A percentile compares a stretch with the other conserved stretches of the same genome.
Evolutionary conservation across 2,113 vertebrate genomes (phyloP).

Genomic region (Cygnus atratus): DNA sequence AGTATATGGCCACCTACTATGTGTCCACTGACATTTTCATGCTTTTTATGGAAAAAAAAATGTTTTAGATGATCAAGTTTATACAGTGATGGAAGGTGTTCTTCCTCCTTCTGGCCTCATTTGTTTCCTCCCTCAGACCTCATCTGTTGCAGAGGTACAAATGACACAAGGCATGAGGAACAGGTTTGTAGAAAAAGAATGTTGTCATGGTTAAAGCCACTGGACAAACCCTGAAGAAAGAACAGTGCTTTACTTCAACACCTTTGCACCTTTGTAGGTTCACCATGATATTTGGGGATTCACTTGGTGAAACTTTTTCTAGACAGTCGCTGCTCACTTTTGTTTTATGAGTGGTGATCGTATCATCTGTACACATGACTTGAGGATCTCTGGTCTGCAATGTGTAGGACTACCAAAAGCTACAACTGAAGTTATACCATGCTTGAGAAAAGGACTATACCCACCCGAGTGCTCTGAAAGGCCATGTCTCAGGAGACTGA

Average conservation of each 20-base stretch:
- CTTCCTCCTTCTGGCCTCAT: neutral
- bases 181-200: neutral
- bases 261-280: neutral
- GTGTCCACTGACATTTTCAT: neutral
- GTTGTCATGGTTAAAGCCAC: neutral
- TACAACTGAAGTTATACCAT: accelerated
- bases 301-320: neutral
- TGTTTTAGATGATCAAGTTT: neutral
- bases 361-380: neutral
- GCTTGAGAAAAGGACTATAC: neutral
- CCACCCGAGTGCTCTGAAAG: neutral
- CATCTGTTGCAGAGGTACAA: neutral
- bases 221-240: neutral
- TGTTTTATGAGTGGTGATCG: neutral
- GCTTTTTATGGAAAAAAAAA: neutral
- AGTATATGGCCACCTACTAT: neutral
- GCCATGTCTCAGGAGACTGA: neutral
- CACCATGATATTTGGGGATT: neutral
- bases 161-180: neutral
- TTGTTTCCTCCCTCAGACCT: neutral
- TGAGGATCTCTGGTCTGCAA: neutral
- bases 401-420: neutral
- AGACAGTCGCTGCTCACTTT: neutral
- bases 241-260: neutral
- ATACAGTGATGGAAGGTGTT: neutral